Conservation (phyloP, 2,888 invertebrate genomes). For the Luperina nickerlii region DNA sequence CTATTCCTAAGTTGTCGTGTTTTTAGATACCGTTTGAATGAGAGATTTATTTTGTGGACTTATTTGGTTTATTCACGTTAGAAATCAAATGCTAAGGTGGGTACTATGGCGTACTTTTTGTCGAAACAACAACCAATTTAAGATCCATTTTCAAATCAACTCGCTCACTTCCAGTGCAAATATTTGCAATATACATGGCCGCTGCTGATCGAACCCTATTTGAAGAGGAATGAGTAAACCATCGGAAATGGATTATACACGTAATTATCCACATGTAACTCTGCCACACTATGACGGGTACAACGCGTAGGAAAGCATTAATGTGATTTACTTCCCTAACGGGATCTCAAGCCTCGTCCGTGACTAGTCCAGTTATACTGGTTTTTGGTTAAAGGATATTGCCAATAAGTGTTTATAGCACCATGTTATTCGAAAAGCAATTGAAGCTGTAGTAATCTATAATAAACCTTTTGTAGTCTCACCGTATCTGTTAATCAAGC, state of each 20-base stretch:
- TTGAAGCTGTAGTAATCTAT: slow-evolving; percentile 20
- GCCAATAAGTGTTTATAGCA: slow-evolving; percentile 54
- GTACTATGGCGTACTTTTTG: background rate
- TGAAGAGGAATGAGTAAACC: slow-evolving; percentile 44
- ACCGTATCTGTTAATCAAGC: slow-evolving; percentile 6
- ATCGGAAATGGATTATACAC: slow-evolving; percentile 71
- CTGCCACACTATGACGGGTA: slow-evolving; percentile 67
- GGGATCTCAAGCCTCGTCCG: slow-evolving; percentile 65
- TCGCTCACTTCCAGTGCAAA: background rate
- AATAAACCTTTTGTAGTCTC: slow-evolving; percentile 13
- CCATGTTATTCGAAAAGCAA: slow-evolving; percentile 34
- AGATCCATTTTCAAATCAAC: background rate
- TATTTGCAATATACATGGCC: background rate
- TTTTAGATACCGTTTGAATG: slow-evolving; percentile 39
- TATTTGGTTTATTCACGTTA: slow-evolving; percentile 49
- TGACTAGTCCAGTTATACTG: slow-evolving; percentile 65
- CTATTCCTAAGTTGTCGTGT: slow-evolving; percentile 48
- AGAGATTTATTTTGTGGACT: slow-evolving; percentile 44
- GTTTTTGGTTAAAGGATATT: slow-evolving; percentile 62
- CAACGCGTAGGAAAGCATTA: slow-evolving; percentile 73
- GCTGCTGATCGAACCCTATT: slow-evolving; percentile 15
- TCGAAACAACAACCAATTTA: background rate
- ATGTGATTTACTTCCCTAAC: slow-evolving; percentile 78
- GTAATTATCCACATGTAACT: slow-evolving; percentile 68
- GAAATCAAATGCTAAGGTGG: slow-evolving; percentile 32